A percentile compares a stretch with the other conserved stretches of the same genome.
Conservation (phyloP, 2,888 invertebrate genomes). For the Ametastegia equiseti region DNA sequence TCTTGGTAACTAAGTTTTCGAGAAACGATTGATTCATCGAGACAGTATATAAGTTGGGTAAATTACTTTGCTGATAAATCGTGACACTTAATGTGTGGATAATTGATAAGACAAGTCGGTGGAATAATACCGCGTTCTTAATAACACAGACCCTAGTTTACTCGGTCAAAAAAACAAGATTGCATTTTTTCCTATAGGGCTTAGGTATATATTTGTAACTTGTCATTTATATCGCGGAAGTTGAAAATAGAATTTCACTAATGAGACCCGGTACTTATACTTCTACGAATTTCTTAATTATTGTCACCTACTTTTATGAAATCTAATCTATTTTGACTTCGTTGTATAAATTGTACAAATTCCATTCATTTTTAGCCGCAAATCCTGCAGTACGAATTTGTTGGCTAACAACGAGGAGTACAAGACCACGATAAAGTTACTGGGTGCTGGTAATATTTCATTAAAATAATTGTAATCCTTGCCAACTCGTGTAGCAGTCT, state of each 20-base stretch:
- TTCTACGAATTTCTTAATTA: not conserved
- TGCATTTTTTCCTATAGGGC: not conserved
- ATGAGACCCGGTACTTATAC: too few species aligned
- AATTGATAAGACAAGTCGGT: too few species aligned
- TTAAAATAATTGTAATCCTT: constrained; percentile 10
- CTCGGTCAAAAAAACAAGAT: not conserved
- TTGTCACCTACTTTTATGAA: too few species aligned
- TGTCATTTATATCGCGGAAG: not conserved
- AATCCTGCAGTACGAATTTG: not conserved
- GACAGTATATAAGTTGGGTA: too few species aligned
- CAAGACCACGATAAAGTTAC: not conserved
- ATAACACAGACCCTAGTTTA: too few species aligned
- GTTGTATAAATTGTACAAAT: not conserved
- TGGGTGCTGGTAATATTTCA: not conserved
- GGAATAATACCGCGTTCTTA: too few species aligned
- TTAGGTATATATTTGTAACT: too few species aligned
- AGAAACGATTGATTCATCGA: not conserved
- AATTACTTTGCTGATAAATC: not conserved
- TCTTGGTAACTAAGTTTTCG: not conserved
- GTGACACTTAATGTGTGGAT: not conserved
- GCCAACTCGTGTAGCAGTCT: not conserved
- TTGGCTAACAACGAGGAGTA: not conserved
- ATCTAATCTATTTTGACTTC: too few species aligned
- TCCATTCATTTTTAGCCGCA: too few species aligned
- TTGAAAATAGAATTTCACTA: not conserved